Base-by-base conservation (phyloP, 1,140 invertebrate genomes). In the Belonocnema kinseyi region DNA sequence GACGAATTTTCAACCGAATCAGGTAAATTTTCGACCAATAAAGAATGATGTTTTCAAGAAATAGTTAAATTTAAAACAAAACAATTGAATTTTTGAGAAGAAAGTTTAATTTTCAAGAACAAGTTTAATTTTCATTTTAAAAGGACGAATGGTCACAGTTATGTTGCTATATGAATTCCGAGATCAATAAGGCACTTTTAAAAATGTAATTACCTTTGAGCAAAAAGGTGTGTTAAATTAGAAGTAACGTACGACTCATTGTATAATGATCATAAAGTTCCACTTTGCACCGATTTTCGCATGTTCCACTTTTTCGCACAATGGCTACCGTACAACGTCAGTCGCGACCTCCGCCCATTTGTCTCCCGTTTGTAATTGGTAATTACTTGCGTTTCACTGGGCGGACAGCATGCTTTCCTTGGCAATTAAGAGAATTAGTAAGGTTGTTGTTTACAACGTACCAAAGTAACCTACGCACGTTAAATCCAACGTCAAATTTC, bases 341-440 rank as follows among this genome's bases (percentile, higher is more conserved):
- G 14, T 66, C 61, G 61, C 61, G 61, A 66, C 61, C 61, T 66
- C 61, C 61, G 61, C 61, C 61, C 61, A 66, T 66, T 66, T 66
- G 61, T 66, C 61, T 66, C 33, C 61, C 61, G 61, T 66, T 66
- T 66, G 61, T 46, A 66, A 66, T 40, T 66, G 61, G 33, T 66
- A 66, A 46, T 66, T 66, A 66, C 61, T 66, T 33, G 61, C 61
- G 61, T 66, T 66, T 66, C 33, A 66, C 61, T 66, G 61, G 61
- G 61, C 61, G 26, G 61, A 66, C 26, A 66, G 26, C 26, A 40
- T 33, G 61, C 61, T 66, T 66, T 66, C 61, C 33, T 40, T 40
- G 14, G 61, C 61, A 66, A 66, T 66, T 66, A 66, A 66, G 61
- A 66, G 40, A 66, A 66, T 66, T 66, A 66, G 61, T 66, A 66